A percentile compares a stretch with the other conserved stretches of the same genome.
Evolutionary conservation across 1,140 invertebrate genomes (phyloP).

Genomic region (Hylyphantes graminicola): DNA sequence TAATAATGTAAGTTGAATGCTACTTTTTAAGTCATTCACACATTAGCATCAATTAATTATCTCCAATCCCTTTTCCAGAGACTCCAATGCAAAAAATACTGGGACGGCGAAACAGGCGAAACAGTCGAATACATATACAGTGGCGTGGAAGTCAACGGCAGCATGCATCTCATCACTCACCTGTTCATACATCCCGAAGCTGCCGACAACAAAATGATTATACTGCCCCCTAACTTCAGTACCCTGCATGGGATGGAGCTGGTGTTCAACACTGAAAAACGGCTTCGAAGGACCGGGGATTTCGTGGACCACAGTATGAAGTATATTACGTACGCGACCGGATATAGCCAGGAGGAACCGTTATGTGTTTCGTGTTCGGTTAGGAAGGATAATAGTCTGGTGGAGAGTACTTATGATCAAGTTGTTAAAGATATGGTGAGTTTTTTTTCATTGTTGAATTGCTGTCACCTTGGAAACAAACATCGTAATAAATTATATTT

Average conservation of each 20-base stretch:
- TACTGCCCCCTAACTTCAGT: background rate
- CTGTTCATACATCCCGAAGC: background rate
- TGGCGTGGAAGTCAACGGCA: background rate
- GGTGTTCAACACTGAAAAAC: background rate
- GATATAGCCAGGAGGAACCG: background rate
- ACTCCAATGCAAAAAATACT: too few species aligned
- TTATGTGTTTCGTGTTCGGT: background rate
- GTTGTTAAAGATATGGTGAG: slow-evolving; percentile 7
- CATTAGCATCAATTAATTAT: too few species aligned
- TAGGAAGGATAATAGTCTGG: background rate
- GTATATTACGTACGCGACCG: background rate
- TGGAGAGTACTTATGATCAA: background rate
- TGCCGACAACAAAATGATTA: too few species aligned
- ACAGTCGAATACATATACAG: background rate
- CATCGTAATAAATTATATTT: too few species aligned
- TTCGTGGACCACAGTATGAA: background rate
- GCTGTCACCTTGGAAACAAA: too few species aligned
- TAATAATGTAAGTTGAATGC: too few species aligned
- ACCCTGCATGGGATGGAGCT: slow-evolving; percentile 5
- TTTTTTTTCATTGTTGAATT: background rate
- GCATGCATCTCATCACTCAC: background rate
- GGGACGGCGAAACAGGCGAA: background rate
- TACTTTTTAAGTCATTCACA: too few species aligned
- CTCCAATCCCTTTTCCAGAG: too few species aligned
- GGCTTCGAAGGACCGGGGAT: background rate